Percentiles rank a stretch among this genome's conserved stretches.
Evolutionary conservation across 2,113 vertebrate species (phyloP).

Genomic region (Cephalophus harveyi): DNA sequence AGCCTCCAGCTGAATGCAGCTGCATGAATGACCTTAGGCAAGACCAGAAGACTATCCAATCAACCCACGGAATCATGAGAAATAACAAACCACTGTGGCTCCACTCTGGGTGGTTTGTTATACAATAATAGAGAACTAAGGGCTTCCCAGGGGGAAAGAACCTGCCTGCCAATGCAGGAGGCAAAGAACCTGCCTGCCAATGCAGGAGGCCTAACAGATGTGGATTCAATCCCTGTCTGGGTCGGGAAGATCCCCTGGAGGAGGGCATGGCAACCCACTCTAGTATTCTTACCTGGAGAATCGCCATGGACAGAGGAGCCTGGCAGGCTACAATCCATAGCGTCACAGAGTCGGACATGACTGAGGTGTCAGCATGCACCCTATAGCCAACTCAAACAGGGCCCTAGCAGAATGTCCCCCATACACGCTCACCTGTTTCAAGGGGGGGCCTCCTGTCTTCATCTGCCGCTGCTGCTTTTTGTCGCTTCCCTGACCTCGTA

Average conservation of each 20-base stretch:
- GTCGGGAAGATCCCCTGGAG: background rate
- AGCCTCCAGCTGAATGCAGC: background rate
- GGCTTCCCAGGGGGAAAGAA: background rate
- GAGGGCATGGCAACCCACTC: background rate
- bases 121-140: background rate
- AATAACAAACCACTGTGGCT: background rate
- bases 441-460: background rate
- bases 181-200: background rate
- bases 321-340: background rate
- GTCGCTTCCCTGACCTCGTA: background rate
- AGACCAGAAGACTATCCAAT: background rate
- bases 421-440: background rate
- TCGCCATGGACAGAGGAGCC: background rate
- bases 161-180: background rate
- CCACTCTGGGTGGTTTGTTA: background rate
- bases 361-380: background rate
- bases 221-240: background rate
- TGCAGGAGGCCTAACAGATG: background rate
- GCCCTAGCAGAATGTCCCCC: background rate
- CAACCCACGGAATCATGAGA: background rate
- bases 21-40: background rate
- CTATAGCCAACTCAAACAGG: background rate
- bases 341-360: background rate
- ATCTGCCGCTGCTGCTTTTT: background rate
- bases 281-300: background rate